Evolutionary conservation across 2,113 vertebrate species (phyloP), one percentile per base, ranked within the genome.

Genomic region (Micromys minutus): DNA sequence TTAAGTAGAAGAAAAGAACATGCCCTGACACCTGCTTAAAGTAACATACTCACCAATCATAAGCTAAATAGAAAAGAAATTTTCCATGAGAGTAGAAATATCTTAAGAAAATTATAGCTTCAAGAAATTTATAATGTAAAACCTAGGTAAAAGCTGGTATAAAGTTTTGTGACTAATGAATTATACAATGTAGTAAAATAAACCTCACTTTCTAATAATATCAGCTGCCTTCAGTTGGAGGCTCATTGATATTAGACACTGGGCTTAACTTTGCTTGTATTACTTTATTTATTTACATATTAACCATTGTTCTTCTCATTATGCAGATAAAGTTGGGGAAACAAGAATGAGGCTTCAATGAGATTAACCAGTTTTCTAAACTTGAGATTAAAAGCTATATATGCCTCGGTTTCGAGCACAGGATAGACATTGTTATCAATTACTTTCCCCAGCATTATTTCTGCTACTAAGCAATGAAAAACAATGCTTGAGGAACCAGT

Each of bases 11-110:
- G 19, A 61, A 83, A 11, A 72, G 29, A 85, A 36, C 67, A 61
- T 94, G 72, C 50, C 26, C 59, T 63, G 21, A 42, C 19, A 81
- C 15, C 94, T 76, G 36, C 80, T 42, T 72, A 52, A 91, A 85
- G 67, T 87, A 47, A 88, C 59, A 91, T 69, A 84, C 36, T 89
- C 63, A 77, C 57, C 94, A 93, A 96, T n/a, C 93, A 55, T 75
- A 89, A 77, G 29, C 36, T 76, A 89, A 80, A 61, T 45, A 88
- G 57, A 59, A 86, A 65, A 55, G 63, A 86, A 72, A 71, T 17
- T 72, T 6, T 65, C 83, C 13, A 7, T 39, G 85, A 90, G 42
- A 90, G 52, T 93, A 45, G 85, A 94, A 92, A 59, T 61, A 95
- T n/a, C 26, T 93, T 85, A 83, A 91, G 34, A 21, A 93, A 88